Percentiles rank a stretch among this genome's conserved stretches.
phyloP scores from a whole-genome alignment of 92 coral and sea anemone genomes.

The Bergia puertoricense region DNA sequence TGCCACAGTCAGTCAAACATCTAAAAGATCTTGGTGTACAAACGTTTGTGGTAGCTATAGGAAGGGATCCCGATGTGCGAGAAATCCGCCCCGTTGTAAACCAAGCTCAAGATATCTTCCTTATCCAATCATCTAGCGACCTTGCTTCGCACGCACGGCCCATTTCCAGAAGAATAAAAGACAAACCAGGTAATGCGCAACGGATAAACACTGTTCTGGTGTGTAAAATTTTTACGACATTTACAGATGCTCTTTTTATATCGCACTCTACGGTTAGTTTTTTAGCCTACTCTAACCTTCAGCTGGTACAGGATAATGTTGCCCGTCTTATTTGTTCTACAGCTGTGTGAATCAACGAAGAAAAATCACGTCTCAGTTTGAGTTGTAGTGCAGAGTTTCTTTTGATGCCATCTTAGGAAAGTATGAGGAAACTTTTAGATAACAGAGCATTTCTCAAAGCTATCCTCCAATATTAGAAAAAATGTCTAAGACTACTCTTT shows the following conservation, averaged over 20 bases:
- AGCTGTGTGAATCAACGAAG: too few species aligned
- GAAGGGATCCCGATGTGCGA: slow-evolving; percentile 49
- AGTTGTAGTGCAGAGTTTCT: too few species aligned
- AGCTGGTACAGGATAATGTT: too few species aligned
- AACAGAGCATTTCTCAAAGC: too few species aligned
- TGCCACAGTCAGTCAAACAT: slow-evolving; percentile 59
- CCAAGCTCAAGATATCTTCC: slow-evolving; percentile 54
- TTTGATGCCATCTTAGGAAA: too few species aligned
- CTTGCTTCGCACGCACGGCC: slow-evolving; percentile 40
- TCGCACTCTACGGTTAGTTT: background rate
- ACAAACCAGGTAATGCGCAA: slow-evolving; percentile 59
- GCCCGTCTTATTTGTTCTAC: too few species aligned
- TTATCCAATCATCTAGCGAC: slow-evolving; percentile 42
- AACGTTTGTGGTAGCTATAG: slow-evolving; percentile 67
- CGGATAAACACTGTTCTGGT: background rate
- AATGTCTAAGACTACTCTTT: too few species aligned
- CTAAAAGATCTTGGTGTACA: slow-evolving; percentile 65
- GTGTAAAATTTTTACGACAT: background rate
- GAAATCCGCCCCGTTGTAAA: slow-evolving; percentile 64
- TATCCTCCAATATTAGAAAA: too few species aligned
- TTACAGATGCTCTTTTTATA: background rate
- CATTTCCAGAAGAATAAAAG: slow-evolving; percentile 50
- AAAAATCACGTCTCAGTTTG: too few species aligned
- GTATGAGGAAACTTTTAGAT: too few species aligned
- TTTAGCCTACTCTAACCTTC: background rate